Evolutionary conservation across 2,113 vertebrate species (phyloP), one percentile per base, ranked within the genome.

Genomic region (Psilopogon haemacephalus): DNA sequence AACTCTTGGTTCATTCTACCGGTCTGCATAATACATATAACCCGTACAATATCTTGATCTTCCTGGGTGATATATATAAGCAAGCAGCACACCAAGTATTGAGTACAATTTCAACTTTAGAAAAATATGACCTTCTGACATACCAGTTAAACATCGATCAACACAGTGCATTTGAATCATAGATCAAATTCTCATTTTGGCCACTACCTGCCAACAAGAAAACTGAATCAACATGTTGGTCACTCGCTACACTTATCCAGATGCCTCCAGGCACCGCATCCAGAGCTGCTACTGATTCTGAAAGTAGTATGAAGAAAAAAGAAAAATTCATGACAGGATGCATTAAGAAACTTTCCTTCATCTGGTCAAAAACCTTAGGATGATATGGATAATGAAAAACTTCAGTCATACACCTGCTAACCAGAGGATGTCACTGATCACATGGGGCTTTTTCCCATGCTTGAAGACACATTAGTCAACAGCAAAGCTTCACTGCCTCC

Each of bases 361-460:
- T 14, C 44, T 33, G 38, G 19, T 52, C 26, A 93, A 71, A 59
- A 90, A 71, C 16, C 50, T 65, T 56, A 48, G 35, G n/a, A 85
- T 15, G 38, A 42, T 23, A 8, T 30, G 82, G 16, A 0, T 12
- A 71, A 8, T 33, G 8, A 54, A 75, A 77, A 86, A 68, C 37
- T 64, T 50, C n/a, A 74, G 16, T 13, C 48, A 54, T 3, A 54
- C 10, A 75, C 48, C 65, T 81, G 70, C 48, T 93, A 75, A 81
- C 5, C 35, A 90, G n/a, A 42, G 28, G 8, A 33, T 86, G 54
- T 64, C 11, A 54, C 35, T 37, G 14, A 75, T 24, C 55, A 65
- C 11, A 0, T 8, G 18, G 37, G 9, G 1, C 0, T n/a, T 63
- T 59, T 14, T 58, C 26, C 58, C 58, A 64, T 5, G 13, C 37